A percentile compares a stretch with the other conserved stretches of the same genome.
These are phyloP conservation scores for Callocephalon fimbriatum DNA, from an alignment of 2,113 vertebrate species.

Conservation along the genomic window DNA sequence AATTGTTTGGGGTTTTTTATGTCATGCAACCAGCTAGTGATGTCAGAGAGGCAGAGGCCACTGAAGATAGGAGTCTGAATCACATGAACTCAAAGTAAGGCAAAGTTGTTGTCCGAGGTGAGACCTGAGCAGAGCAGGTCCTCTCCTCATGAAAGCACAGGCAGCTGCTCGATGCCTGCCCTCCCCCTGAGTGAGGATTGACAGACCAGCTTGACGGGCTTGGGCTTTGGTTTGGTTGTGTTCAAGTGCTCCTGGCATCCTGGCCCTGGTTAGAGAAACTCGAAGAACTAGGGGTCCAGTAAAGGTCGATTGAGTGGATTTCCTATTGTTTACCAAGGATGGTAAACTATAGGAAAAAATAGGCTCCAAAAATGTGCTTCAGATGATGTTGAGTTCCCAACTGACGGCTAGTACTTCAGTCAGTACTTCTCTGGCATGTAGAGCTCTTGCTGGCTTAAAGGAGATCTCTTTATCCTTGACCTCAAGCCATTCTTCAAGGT, in stretches of 20 bases:
- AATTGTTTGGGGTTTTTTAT: fast-evolving
- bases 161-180: fast-evolving
- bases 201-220: fast-evolving
- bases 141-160: fast-evolving
- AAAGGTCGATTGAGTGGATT: neutral
- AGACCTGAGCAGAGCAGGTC: neutral
- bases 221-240: fast-evolving
- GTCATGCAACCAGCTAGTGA: fast-evolving
- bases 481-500: neutral
- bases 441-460: neutral
- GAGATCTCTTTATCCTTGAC: neutral
- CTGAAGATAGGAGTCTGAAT: no score
- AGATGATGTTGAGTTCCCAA: neutral
- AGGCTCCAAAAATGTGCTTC: fast-evolving
- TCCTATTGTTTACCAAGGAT: neutral
- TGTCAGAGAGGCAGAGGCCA: fast-evolving
- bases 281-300: neutral
- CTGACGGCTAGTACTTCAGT: fast-evolving
- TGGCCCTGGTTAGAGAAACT: neutral
- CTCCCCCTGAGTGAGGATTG: fast-evolving
- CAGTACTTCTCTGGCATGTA: neutral
- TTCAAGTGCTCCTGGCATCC: fast-evolving
- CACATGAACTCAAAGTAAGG: fast-evolving
- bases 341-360: neutral
- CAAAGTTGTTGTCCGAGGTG: fast-evolving